Base-by-base conservation (phyloP, 1,140 invertebrate genomes). In the Ceratosolen solmsi region DNA sequence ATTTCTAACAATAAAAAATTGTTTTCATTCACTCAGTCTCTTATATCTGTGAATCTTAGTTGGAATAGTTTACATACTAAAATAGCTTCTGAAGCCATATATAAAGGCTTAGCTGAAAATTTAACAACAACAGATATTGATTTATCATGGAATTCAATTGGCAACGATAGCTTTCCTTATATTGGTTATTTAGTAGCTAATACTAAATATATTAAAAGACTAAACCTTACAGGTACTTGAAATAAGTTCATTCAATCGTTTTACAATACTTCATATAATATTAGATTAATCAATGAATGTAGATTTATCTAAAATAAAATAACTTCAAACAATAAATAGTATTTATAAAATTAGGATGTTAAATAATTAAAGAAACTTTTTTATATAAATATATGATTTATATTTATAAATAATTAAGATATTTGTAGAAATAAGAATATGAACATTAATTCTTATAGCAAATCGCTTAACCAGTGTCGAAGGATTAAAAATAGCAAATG, bases 101-200 rank as follows among this genome's bases (percentile, higher is more conserved):
- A 89, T 20, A 54, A 82, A 41, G 88, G 84, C 1, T 68, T 92
- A 11, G 30, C 72, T 7, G 80, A 80, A 38, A 92, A 90, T 83
- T 9, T 56, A 11, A 82, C 41, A 8, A 41, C 92, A 1, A 49
- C 58, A 60, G 81, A 86, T 33, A 58, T 92, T 1, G 86, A 92
- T 85, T 79, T 92, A 81, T 90, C 91, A 22, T 91, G 91, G 90
- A 92, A 92, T 77, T 85, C 83, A 27, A 77, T 92, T 33, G 84
- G 77, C 15, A 80, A 83, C 9, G 80, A 87, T 49, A 86, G 86
- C 27, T 51, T 86, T 9, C 33, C 4, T 30, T 65, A 83, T 36
- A 58, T 92, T 49, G 80, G 41, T 20, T 49, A 41, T 49, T 87
- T 86, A 70, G 78, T 92, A 51, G 11, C 22, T 2, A 80, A 77